phyloP scores from a whole-genome alignment of 2,113 vertebrate species.

The Chloebia gouldiae region DNA sequence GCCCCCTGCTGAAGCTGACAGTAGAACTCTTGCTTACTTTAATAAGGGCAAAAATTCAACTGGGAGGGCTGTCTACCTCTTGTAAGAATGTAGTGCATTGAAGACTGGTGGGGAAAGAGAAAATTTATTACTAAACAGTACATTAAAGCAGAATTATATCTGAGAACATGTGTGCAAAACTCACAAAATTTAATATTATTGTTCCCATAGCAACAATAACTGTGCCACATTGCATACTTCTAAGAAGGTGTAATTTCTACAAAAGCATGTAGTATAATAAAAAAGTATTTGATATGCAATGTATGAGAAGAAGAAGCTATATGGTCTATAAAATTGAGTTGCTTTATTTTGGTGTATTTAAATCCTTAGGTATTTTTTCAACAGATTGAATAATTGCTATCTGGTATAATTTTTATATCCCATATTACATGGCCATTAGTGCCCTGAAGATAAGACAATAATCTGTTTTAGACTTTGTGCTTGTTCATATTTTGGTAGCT shows the following conservation, averaged over 20 bases:
- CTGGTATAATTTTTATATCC: not conserved
- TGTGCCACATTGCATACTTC: not conserved
- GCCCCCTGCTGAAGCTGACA: not conserved
- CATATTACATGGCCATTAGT: not conserved
- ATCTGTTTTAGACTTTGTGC: not conserved
- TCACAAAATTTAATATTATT: slow-evolving; percentile 6
- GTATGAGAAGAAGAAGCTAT: not conserved
- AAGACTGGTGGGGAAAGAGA: not conserved
- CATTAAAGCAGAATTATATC: not conserved
- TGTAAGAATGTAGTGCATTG: not conserved
- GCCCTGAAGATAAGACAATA: not conserved
- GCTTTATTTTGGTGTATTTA: not conserved
- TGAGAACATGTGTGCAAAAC: not conserved
- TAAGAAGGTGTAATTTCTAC: not conserved
- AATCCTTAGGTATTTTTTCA: not conserved
- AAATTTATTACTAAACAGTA: not conserved
- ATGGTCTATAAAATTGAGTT: not conserved
- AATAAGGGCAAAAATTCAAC: not conserved
- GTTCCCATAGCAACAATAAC: slow-evolving; percentile 34
- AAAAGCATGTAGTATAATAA: not conserved
- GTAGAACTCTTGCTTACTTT: not conserved
- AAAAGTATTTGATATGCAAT: not conserved
- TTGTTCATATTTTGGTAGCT: not conserved
- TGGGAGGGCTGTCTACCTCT: not conserved
- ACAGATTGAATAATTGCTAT: not conserved